Evolutionary conservation across 2,797 vertebrate genomes (phyloP).

Genomic region (Mastacembelus armatus): DNA sequence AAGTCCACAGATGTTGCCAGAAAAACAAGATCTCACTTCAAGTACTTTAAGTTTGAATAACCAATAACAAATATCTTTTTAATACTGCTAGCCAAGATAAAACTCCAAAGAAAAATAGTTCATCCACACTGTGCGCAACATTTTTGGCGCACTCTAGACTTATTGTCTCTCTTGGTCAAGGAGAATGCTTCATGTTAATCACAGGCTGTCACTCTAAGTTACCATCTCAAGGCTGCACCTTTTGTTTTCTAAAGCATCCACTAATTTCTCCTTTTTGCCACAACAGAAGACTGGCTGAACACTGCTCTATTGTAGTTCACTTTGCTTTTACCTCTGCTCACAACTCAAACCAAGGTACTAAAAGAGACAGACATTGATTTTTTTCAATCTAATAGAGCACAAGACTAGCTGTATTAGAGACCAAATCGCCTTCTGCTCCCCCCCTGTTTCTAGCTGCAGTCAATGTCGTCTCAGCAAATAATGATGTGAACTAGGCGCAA

Average conservation of each 20-base stretch:
- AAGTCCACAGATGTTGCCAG: too few relatives aligned
- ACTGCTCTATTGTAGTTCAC: conserved; percentile 55
- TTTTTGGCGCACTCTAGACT: conserved; percentile 60
- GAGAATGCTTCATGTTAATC: conserved; percentile 72
- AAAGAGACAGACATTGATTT: conserved; percentile 58
- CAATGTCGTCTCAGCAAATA: conserved; percentile 40
- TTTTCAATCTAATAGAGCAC: conserved; percentile 51
- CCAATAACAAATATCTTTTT: too few relatives aligned
- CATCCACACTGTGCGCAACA: conserved; percentile 35
- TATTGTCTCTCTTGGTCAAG: conserved; percentile 72
- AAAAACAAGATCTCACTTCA: too few relatives aligned
- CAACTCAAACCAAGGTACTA: conserved; percentile 33
- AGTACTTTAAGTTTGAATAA: too few relatives aligned
- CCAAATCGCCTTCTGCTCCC: conserved; percentile 22
- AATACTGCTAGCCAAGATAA: too few relatives aligned
- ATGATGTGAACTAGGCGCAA: conserved; percentile 35
- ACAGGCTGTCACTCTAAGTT: conserved; percentile 76
- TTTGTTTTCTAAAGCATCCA: conserved; percentile 78
- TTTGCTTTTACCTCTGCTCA: conserved; percentile 34
- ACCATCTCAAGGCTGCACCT: conserved; percentile 78
- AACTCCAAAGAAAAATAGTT: not conserved
- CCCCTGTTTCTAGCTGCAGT: conserved; percentile 42
- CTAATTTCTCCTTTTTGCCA: conserved; percentile 73
- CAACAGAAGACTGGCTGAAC: conserved; percentile 56
- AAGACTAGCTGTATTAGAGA: conserved; percentile 36